A percentile compares a stretch with the other conserved stretches of the same genome.
These are phyloP conservation scores for Aplodontia rufa DNA, from an alignment of 2,113 vertebrate species.

Conservation along the genomic window DNA sequence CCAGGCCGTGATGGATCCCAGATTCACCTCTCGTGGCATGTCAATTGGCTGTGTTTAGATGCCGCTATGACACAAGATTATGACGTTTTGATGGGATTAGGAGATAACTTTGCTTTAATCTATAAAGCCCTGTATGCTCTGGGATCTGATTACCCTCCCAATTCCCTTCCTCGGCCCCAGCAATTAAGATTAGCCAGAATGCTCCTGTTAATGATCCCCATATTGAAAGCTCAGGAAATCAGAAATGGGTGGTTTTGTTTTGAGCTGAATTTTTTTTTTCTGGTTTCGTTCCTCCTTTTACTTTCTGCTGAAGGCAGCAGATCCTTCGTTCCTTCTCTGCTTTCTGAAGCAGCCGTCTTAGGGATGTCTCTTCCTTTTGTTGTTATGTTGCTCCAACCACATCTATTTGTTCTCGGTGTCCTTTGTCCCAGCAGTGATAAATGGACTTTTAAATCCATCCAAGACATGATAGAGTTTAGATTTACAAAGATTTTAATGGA, in stretches of 20 bases:
- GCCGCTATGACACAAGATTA: conserved; percentile 66
- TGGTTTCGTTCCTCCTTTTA: not conserved
- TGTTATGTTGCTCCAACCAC: not conserved
- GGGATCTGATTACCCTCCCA: conserved; percentile 75
- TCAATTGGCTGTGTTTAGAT: conserved; percentile 73
- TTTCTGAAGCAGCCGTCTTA: not conserved
- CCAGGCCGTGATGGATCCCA: conserved; percentile 78
- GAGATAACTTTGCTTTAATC: conserved; percentile 77
- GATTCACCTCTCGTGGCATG: conserved; percentile 43
- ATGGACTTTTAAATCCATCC: not conserved
- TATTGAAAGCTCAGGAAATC: conserved; percentile 73
- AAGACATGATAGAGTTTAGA: not conserved
- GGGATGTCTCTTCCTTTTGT: not conserved
- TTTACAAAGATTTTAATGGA: not conserved
- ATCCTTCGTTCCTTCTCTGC: not conserved
- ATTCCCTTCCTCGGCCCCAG: conserved; percentile 60
- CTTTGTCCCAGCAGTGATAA: not conserved
- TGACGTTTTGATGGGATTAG: conserved; percentile 71
- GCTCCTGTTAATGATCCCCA: conserved; percentile 71
- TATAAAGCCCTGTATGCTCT: conserved; percentile 76
- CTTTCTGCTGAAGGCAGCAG: not conserved
- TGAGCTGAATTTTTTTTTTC: not conserved
- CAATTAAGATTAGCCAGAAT: conserved; percentile 77
- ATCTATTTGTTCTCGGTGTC: not conserved
- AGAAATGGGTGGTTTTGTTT: conserved; percentile 73